Evolutionary conservation across 92 coral and sea anemone species (phyloP).

Genomic region (Desmophyllum pertusum): DNA sequence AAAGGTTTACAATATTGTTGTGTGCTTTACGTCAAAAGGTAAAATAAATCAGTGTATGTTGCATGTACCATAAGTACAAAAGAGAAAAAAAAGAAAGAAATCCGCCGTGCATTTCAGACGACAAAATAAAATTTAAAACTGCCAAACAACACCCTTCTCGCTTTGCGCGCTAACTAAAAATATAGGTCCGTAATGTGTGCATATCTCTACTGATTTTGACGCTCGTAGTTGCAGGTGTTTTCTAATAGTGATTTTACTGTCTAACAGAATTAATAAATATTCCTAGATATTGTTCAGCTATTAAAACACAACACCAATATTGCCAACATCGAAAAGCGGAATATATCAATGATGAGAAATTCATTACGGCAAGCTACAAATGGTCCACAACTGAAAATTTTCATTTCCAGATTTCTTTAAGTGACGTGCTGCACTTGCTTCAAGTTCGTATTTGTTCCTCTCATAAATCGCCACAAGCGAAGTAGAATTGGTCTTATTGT

Average conservation of each 20-base stretch:
- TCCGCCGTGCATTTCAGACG: no score
- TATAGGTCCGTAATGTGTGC: no score
- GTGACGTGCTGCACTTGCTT: not conserved
- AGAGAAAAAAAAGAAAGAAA: no score
- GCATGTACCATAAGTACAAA: no score
- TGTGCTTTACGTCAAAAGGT: no score
- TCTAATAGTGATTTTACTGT: not conserved
- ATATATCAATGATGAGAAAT: not conserved
- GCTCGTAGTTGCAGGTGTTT: not conserved
- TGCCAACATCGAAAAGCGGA: not conserved
- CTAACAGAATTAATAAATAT: not conserved
- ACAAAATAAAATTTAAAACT: no score
- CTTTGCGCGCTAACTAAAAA: no score
- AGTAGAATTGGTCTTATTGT: not conserved
- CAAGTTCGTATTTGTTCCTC: not conserved
- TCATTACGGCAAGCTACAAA: not conserved
- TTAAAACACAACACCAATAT: not conserved
- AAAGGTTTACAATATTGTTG: no score
- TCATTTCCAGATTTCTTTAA: not conserved
- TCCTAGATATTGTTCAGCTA: not conserved
- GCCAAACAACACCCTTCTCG: no score
- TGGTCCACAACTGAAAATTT: not conserved
- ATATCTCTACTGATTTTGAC: no score
- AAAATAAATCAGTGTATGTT: no score
- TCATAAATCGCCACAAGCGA: not conserved